phyloP scores from a whole-genome alignment of 2,113 vertebrate genomes.

The Ploceus nigricollis region DNA sequence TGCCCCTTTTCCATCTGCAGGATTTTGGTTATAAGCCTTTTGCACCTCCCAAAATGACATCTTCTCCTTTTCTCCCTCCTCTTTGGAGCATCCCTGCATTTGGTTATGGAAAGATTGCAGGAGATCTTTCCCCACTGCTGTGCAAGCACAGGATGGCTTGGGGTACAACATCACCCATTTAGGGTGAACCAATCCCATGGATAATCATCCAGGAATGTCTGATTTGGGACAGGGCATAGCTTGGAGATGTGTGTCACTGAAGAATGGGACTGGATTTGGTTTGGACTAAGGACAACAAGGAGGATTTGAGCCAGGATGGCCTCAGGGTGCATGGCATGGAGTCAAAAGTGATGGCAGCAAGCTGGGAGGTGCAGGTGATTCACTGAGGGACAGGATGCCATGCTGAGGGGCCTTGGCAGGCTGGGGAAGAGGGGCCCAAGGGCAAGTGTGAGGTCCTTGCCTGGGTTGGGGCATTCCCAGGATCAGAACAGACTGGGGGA shows the following conservation, averaged over 20 bases:
- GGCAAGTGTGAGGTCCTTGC: neutral
- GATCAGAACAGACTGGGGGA: neutral
- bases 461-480: neutral
- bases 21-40: neutral
- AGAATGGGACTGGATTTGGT: neutral
- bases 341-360: neutral
- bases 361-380: neutral
- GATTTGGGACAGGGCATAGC: neutral
- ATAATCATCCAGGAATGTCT: neutral
- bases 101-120: neutral
- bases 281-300: neutral
- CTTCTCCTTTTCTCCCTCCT: neutral
- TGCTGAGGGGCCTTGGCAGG: neutral
- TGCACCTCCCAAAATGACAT: neutral
- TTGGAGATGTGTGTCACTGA: neutral
- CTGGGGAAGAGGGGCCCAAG: no score
- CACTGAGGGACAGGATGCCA: neutral
- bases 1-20: neutral
- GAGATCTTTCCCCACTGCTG: neutral
- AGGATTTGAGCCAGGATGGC: neutral
- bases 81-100: neutral
- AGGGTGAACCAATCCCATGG: neutral
- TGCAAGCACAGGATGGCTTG: neutral
- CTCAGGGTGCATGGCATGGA: neutral
- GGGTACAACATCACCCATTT: accelerated